Evolutionary conservation across 53 echinoderm and acorn worm species (phyloP).

Genomic region (Hippasteria phrygiana): DNA sequence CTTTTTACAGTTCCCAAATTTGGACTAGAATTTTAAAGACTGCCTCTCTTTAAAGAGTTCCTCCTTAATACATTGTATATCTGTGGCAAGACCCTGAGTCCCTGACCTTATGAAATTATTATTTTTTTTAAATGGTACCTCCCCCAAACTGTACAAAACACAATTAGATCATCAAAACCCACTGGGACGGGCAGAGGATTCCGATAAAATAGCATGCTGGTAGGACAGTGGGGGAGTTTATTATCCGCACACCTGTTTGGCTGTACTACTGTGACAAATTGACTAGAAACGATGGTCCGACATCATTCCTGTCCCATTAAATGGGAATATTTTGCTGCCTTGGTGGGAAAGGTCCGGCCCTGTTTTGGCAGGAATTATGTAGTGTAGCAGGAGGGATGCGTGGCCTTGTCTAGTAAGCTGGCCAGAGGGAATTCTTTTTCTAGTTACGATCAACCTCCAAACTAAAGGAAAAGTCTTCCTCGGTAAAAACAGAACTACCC

Average conservation of each 20-base stretch:
- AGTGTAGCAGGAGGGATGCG: background rate
- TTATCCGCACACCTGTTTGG: conserved; percentile 38
- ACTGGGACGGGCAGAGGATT: background rate
- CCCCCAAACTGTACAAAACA: background rate
- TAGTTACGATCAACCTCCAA: too few species aligned
- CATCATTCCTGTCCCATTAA: too few species aligned
- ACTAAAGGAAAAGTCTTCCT: too few species aligned
- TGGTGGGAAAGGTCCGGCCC: background rate
- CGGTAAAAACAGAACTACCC: too few species aligned
- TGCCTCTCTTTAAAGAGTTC: too few species aligned
- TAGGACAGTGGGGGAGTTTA: background rate
- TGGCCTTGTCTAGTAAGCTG: background rate
- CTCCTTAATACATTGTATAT: too few species aligned
- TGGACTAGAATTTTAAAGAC: too few species aligned
- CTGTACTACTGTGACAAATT: conserved; percentile 52
- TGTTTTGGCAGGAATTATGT: background rate
- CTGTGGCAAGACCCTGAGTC: background rate
- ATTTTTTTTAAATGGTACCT: too few species aligned
- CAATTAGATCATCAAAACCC: background rate
- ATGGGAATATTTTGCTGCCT: too few species aligned
- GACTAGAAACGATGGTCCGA: conserved; percentile 1
- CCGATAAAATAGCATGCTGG: background rate
- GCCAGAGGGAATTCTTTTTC: background rate
- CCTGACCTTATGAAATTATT: background rate
- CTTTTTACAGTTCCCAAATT: too few species aligned